Conservation (phyloP, 2,888 invertebrate species). For the Pyrrhia umbra region DNA sequence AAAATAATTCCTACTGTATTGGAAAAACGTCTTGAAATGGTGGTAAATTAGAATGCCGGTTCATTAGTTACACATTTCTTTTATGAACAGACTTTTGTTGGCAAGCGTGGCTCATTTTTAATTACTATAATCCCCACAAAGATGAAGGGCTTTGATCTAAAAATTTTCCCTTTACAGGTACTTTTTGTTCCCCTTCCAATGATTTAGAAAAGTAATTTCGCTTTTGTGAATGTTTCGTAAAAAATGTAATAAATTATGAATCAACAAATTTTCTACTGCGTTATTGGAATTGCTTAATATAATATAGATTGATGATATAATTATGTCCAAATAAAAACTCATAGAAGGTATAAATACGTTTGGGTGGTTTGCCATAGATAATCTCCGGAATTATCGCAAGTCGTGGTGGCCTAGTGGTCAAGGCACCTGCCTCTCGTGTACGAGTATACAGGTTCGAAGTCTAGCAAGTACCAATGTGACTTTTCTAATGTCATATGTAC, state of each 20-base stretch:
- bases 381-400: too few species aligned
- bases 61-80: slow-evolving; percentile 14
- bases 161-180: background rate
- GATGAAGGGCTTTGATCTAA: slow-evolving; percentile 6
- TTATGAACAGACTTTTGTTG: slow-evolving; percentile 16
- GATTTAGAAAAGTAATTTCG: slow-evolving; percentile 20
- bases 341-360: too few species aligned
- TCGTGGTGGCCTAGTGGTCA: too few species aligned
- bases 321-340: too few species aligned
- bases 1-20: too few species aligned
- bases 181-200: background rate
- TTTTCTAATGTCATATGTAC: too few species aligned
- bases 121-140: slow-evolving; percentile 30
- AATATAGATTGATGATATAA: too few species aligned
- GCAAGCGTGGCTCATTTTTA: slow-evolving; percentile 13
- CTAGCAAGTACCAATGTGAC: too few species aligned
- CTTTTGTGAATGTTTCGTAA: slow-evolving; percentile 15
- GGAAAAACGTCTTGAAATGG: background rate
- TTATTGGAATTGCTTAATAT: too few species aligned
- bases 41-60: slow-evolving; percentile 1
- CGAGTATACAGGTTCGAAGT: too few species aligned
- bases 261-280: background rate
- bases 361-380: too few species aligned
- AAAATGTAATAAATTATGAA: slow-evolving; percentile 1
- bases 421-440: too few species aligned